Evolutionary conservation across 2,797 vertebrate species (phyloP).

Genomic region (Anabacerthia variegaticeps): DNA sequence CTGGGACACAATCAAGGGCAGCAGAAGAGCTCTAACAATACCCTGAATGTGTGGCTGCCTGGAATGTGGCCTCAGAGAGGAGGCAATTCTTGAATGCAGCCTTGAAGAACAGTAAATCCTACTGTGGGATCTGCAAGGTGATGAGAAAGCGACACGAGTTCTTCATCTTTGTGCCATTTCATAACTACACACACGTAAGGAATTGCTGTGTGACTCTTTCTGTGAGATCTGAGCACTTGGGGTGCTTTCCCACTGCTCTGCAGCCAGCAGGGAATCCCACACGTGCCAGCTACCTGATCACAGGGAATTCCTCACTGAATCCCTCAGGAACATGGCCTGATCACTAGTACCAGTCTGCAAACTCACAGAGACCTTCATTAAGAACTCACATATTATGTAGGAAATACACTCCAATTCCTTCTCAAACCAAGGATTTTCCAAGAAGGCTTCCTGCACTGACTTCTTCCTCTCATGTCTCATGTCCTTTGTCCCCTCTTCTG

Average conservation of each 20-base stretch:
- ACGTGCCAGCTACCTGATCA: background rate
- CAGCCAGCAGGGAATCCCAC: background rate
- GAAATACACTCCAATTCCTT: background rate
- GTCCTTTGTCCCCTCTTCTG: background rate
- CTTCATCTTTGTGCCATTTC: background rate
- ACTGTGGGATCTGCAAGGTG: background rate
- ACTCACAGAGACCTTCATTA: background rate
- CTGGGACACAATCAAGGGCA: background rate
- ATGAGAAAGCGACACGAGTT: background rate
- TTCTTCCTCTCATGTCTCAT: background rate
- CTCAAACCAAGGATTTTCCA: background rate
- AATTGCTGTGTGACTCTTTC: background rate
- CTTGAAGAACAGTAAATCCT: background rate
- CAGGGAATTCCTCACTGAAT: background rate
- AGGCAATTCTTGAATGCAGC: background rate
- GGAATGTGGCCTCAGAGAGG: background rate
- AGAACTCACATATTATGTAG: background rate
- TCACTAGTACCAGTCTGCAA: background rate
- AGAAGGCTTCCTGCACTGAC: background rate
- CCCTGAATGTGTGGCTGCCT: background rate
- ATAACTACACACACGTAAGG: background rate
- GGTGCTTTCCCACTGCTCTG: background rate
- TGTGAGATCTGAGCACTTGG: background rate
- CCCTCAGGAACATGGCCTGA: fast-evolving
- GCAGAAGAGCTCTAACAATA: background rate